Conservation (phyloP, 1,140 invertebrate species). For the Magallana gigas region DNA sequence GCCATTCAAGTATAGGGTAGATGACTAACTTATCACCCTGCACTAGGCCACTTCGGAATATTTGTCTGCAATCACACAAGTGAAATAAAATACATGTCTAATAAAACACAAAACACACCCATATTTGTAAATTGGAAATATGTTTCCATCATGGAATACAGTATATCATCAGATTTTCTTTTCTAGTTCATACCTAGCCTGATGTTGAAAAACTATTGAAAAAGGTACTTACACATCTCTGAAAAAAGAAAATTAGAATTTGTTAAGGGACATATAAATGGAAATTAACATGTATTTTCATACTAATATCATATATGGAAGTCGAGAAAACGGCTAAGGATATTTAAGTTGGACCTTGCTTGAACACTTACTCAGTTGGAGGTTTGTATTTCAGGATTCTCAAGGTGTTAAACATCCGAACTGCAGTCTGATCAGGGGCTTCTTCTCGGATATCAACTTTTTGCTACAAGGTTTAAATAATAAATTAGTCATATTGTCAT, state of each 20-base stretch:
- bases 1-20: constrained; percentile 89
- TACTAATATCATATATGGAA: too few relatives aligned
- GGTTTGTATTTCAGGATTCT: constrained; percentile 87
- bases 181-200: too few relatives aligned
- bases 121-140: too few relatives aligned
- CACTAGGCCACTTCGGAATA: constrained; percentile 86
- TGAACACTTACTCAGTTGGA: constrained; percentile 79
- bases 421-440: constrained; percentile 83
- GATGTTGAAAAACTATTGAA: background rate
- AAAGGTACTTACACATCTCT: constrained; percentile 63
- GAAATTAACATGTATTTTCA: too few relatives aligned
- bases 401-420: constrained; percentile 83
- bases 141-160: too few relatives aligned
- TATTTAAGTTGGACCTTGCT: too few relatives aligned
- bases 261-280: too few relatives aligned
- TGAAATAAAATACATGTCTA: too few relatives aligned
- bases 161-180: too few relatives aligned
- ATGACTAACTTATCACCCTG: constrained; percentile 87
- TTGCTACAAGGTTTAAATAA: constrained; percentile 66
- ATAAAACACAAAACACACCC: too few relatives aligned
- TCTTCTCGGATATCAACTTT: constrained; percentile 84
- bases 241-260: constrained; percentile 49
- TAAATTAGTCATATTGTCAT: too few relatives aligned
- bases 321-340: too few relatives aligned
- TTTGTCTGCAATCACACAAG: constrained; percentile 63